Conservation (phyloP, 2,113 vertebrate genomes). For the Sitta europaea region DNA sequence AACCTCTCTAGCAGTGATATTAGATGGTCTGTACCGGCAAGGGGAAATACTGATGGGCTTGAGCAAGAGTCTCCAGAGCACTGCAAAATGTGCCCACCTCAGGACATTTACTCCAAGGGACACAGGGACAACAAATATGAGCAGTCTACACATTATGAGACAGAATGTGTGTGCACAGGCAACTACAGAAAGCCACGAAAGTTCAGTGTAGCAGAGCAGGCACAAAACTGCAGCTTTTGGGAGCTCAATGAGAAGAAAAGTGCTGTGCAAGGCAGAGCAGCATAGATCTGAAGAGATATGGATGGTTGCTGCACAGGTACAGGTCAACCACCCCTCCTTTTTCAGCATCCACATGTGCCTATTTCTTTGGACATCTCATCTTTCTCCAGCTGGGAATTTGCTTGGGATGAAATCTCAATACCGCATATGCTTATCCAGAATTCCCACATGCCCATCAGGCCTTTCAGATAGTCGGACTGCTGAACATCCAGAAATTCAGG, state of each 20-base stretch:
- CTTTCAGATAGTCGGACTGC: not conserved
- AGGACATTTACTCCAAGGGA: not conserved
- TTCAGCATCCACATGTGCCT: not conserved
- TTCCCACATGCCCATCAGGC: not conserved
- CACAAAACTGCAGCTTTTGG: not conserved
- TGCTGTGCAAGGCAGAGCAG: not conserved
- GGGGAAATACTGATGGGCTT: not conserved
- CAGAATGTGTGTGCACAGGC: rapidly evolving
- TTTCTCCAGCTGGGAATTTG: not conserved
- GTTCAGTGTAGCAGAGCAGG: not conserved
- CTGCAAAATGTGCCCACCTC: not conserved
- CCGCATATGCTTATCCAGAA: not conserved
- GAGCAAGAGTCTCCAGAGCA: not conserved
- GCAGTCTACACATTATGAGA: not conserved
- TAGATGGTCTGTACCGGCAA: not conserved
- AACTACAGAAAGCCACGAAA: not conserved
- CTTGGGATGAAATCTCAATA: not conserved
- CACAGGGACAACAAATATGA: not conserved
- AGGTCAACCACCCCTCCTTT: not conserved
- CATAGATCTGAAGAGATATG: not conserved
- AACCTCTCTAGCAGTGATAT: not conserved
- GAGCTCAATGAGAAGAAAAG: not conserved
- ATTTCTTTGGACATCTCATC: not conserved
- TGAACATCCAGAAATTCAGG: slow-evolving; percentile 26
- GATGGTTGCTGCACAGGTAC: not conserved